Evolutionary conservation across 2,113 vertebrate genomes (phyloP).

Genomic region (Lethenteron camtschaticum): DNA sequence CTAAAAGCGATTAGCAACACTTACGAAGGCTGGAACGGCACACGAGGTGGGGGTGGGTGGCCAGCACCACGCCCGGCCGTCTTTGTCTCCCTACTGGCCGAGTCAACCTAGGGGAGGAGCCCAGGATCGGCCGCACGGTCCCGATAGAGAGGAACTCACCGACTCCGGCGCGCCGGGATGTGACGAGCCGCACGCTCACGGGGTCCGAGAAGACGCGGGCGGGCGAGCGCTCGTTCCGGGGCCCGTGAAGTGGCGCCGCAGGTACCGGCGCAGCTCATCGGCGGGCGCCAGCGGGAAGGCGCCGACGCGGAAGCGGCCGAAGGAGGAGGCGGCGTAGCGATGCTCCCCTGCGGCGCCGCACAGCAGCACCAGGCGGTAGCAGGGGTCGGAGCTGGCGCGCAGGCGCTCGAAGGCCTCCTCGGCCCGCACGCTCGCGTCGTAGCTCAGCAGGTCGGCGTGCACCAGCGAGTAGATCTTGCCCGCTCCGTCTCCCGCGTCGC

Average conservation of each 20-base stretch:
- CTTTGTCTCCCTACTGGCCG: no score
- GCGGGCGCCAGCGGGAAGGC: constrained; percentile 13
- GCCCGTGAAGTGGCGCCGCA: constrained; percentile 21
- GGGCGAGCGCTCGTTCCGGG: background rate
- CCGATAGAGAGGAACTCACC: constrained; percentile 16
- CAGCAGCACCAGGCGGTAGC: constrained; percentile 24
- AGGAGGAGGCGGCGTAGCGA: constrained; percentile 29
- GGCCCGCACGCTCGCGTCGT: constrained; percentile 26
- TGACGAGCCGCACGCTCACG: constrained; percentile 26
- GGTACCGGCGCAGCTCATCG: constrained; percentile 16
- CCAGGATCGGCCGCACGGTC: no score
- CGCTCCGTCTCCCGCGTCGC: background rate
- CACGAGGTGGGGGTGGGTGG: no score
- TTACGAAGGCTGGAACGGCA: no score
- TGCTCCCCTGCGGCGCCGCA: constrained; percentile 24
- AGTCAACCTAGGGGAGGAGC: no score
- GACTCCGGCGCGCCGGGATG: constrained; percentile 27
- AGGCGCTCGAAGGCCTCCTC: constrained; percentile 22
- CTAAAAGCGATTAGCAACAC: no score
- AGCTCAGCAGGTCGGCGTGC: constrained; percentile 25
- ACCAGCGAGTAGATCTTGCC: constrained; percentile 29
- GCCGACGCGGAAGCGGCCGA: constrained; percentile 25
- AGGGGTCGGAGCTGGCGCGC: constrained; percentile 14
- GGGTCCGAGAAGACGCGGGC: constrained; percentile 17
- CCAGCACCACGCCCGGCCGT: no score